phyloP scores from a whole-genome alignment of 2,113 vertebrate species.

The Pangasianodon gigas region DNA sequence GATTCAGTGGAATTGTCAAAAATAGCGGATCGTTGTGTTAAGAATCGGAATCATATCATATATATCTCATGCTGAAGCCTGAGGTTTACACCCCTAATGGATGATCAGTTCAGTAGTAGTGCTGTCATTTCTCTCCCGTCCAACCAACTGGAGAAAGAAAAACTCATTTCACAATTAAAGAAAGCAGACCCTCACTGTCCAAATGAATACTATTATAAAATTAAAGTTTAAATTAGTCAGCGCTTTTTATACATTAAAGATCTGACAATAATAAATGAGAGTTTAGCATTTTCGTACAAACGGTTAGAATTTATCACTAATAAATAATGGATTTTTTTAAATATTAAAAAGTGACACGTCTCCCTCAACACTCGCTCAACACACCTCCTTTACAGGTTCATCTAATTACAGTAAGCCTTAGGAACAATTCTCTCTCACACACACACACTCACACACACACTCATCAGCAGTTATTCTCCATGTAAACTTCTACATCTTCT shows the following conservation, averaged over 20 bases:
- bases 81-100: not conserved
- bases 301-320: slow-evolving; percentile 69
- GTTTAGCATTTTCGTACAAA: slow-evolving; percentile 59
- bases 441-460: slow-evolving; percentile 45
- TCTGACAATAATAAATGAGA: slow-evolving; percentile 38
- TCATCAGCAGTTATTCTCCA: slow-evolving; percentile 6
- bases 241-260: slow-evolving; percentile 28
- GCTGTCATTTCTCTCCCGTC: not conserved
- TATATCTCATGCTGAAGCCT: not conserved
- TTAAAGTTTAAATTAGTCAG: slow-evolving; percentile 29
- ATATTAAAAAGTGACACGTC: slow-evolving; percentile 63
- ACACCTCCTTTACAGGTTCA: slow-evolving; percentile 52
- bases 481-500: not conserved
- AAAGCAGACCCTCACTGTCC: not conserved
- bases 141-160: too few relatives aligned
- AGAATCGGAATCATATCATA: not conserved
- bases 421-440: not conserved
- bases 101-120: not conserved
- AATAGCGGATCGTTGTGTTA: not conserved
- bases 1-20: not conserved
- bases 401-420: slow-evolving; percentile 56
- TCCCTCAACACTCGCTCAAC: slow-evolving; percentile 41
- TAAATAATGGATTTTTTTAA: slow-evolving; percentile 74
- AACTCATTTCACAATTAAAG: not conserved
- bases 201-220: not conserved